Conservation (phyloP, 30 jellyfish, hydroid and myxozoan genomes). For the Turritopsis dohrnii region DNA sequence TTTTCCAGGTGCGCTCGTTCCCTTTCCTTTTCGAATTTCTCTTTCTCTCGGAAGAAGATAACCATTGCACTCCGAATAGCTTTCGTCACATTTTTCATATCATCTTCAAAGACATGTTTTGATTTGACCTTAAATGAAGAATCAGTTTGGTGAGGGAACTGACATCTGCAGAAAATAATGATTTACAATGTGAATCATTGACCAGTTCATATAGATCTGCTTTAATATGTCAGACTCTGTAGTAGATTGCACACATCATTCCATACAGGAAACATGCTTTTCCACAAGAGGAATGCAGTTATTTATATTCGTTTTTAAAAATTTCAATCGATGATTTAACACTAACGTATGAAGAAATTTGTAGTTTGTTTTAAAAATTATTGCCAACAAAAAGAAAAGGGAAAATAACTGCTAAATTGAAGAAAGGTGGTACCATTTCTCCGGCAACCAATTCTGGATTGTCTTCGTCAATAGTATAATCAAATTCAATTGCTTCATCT, state of each 20-base stretch:
- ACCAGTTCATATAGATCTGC: too few relatives aligned
- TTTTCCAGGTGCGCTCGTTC: conserved; percentile 1
- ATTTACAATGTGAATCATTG: too few relatives aligned
- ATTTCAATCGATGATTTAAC: too few relatives aligned
- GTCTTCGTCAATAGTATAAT: conserved; percentile 77
- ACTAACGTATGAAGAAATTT: too few relatives aligned
- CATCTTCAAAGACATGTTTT: conserved; percentile 34
- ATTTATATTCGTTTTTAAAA: too few relatives aligned
- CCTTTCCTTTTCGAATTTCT: conserved; percentile 22
- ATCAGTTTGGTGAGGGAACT: too few relatives aligned
- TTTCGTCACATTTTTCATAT: conserved; percentile 25
- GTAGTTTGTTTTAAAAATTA: too few relatives aligned
- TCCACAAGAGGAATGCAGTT: too few relatives aligned
- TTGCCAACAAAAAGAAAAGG: neutral
- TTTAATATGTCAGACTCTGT: too few relatives aligned
- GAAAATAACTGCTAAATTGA: neutral
- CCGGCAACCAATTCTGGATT: conserved; percentile 88
- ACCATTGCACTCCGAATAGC: conserved; percentile 33
- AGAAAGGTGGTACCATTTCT: conserved; percentile 73
- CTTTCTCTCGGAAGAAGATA: conserved; percentile 26
- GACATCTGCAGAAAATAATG: too few relatives aligned
- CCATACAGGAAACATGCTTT: too few relatives aligned
- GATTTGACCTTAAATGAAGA: conserved; percentile 35
- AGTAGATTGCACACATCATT: too few relatives aligned
- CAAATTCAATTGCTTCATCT: conserved; percentile 96